Conservation (phyloP, 2,888 invertebrate genomes). For the Orthosia gothica region DNA sequence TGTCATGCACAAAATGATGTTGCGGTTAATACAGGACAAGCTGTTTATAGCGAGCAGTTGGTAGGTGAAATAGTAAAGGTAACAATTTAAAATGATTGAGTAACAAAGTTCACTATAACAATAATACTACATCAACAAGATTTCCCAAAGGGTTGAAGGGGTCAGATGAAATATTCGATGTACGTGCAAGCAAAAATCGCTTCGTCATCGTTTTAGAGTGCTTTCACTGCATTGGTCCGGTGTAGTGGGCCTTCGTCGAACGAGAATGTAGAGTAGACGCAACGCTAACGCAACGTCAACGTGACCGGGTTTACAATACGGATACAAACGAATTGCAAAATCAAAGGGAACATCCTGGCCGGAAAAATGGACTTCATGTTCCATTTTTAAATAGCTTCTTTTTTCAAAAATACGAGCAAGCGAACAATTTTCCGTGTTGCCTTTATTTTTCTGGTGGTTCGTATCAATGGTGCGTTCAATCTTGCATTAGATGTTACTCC, state of each 20-base stretch:
- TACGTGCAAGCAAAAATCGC: background rate
- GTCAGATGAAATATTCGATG: background rate
- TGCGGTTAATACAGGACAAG: too few species aligned
- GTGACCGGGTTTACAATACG: background rate
- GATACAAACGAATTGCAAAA: background rate
- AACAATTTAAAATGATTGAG: background rate
- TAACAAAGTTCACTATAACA: constrained; percentile 2
- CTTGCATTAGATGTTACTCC: background rate
- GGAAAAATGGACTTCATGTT: background rate
- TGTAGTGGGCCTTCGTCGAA: background rate
- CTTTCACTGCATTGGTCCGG: background rate
- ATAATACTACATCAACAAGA: constrained; percentile 13
- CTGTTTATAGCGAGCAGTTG: background rate
- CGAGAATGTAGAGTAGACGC: background rate
- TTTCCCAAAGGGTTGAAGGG: constrained; percentile 36
- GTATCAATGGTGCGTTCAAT: background rate
- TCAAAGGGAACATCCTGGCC: background rate
- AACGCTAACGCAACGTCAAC: background rate
- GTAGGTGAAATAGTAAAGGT: background rate
- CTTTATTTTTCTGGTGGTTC: constrained; percentile 11
- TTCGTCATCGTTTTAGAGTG: constrained; percentile 10
- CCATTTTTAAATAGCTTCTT: background rate
- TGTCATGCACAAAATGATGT: background rate
- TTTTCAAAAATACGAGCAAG: background rate
- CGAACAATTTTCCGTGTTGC: background rate